Base-by-base conservation (phyloP, 2,797 vertebrate species). In the Jordanella pulchra region DNA sequence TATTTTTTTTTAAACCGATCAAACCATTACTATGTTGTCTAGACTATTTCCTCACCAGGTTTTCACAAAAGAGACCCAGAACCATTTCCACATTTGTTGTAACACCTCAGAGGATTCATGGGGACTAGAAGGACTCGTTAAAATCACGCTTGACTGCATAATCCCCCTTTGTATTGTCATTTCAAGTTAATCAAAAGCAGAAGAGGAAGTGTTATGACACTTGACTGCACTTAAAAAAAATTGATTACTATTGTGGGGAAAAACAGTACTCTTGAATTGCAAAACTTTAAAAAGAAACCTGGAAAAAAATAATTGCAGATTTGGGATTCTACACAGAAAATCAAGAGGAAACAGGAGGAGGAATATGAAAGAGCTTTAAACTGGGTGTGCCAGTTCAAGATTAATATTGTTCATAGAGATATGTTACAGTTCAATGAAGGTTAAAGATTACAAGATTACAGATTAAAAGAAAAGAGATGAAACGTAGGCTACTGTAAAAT, bases 131-230 rank as follows among this genome's bases (percentile, higher is more conserved):
- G 77, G 77, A 88, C 89, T 91, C 74, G 83, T 91, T 93, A 91
- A 91, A 91, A 91, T 90, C 85, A 91, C 39, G 88, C 85, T 86
- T 83, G 80, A 75, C 76, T 89, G 85, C 87, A 74, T 91, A 89
- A 90, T 88, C 86, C 86, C 69, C 61, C 64, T 35, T 32, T 81
- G 80, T 87, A 86, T 90, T 89, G 83, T 88, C 87, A 73, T 87
- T 90, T 90, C 67, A 60, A 85, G 69, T 89, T 79, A 82, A 86
- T 89, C 81, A 77, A 77, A 25, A 54, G 48, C 27, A 71, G 28
- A 30, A 32, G 44, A 73, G 69, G 51, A 58, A 65, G 54, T 23
- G 63, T 56, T 71, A 54, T 69, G 65, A 54, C 55, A 76, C 32
- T 4, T 2, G 7, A n/a, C 30, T n/a, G 53, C 28, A 73, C 54